Evolutionary conservation across 2,113 vertebrate genomes (phyloP), one percentile per base, ranked within the genome.

Genomic region (Donacobius atricapilla): DNA sequence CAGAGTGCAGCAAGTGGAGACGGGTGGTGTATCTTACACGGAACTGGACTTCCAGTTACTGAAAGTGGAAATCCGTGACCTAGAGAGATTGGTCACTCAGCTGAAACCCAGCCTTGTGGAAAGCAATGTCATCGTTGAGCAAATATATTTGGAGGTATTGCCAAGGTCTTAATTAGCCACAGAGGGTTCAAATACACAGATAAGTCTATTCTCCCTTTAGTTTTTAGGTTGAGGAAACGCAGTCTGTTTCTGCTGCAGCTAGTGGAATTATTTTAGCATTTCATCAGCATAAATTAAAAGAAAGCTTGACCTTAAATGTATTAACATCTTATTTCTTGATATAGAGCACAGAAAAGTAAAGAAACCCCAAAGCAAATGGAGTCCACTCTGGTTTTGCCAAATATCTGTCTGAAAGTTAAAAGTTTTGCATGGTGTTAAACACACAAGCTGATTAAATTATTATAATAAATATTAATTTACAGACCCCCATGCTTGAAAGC

Each of bases 1-100:
- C 57, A 95, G 87, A 90, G 89, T 99, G 54, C 96, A 98, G 79
- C 53, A 92, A 58, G 98, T 99, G 95, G 99, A 99, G 94, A 61
- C 69, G 19, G 95, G 96, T 31, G 87, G 96, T 0, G 40, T 98
- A 71, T 96, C 97, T 86, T 98, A 97, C 75, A 97, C 97, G 1
- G 93, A 97, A 40, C 79, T 98, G 87, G 98, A 98, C 94, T 98
- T 98, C 42, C 91, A 97, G 79, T 65, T 98, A 39, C 94, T 98
- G 75, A 98, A 97, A 93, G 13, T 98, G 48, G 98, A 98, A 97
- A 98, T 98, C 76, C 84, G 3, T 20, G 97, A 98, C 71, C 97
- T 98, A 70, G 80, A 98, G n/a, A 97, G 15, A 33, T 90, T 98
- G 93, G 87, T 98, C 92, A 81, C 81, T 68, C 73, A 91, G 77